phyloP scores from a whole-genome alignment of 2,888 invertebrate species.

The Phyllotreta cruciferae region DNA sequence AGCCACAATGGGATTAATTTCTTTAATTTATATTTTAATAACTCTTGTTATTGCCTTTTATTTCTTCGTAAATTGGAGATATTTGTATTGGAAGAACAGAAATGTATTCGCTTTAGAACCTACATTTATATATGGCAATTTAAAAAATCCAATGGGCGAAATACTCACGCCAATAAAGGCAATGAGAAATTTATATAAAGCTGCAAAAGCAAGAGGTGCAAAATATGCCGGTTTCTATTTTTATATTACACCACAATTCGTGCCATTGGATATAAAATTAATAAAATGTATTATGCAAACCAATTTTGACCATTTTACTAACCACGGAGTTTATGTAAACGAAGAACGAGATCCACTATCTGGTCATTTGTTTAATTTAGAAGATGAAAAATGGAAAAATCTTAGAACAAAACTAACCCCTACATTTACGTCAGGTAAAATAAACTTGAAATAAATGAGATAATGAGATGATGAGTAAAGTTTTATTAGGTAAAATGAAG shows the following conservation, averaged over 20 bases:
- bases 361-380: slow-evolving; percentile 64
- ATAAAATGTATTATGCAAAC: slow-evolving; percentile 63
- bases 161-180: slow-evolving; percentile 31
- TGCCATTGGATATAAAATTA: slow-evolving; percentile 46
- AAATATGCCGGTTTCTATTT: slow-evolving; percentile 46
- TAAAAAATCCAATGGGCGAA: slow-evolving; percentile 36
- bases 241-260: slow-evolving; percentile 55
- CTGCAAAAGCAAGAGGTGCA: slow-evolving; percentile 29
- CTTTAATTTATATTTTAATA: too few species aligned
- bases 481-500: slow-evolving; percentile 12
- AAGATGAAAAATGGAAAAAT: slow-evolving; percentile 68
- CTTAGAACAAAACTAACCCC: slow-evolving; percentile 61
- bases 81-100: slow-evolving; percentile 48
- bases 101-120: slow-evolving; percentile 46
- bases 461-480: not conserved
- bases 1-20: too few species aligned
- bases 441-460: not conserved
- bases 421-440: slow-evolving; percentile 66
- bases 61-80: slow-evolving; percentile 28
- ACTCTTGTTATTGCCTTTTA: not conserved
- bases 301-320: slow-evolving; percentile 67
- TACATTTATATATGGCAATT: slow-evolving; percentile 49
- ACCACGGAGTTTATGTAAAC: slow-evolving; percentile 66
- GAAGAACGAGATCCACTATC: slow-evolving; percentile 66
- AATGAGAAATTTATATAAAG: slow-evolving; percentile 27